Conservation (phyloP, 2,888 invertebrate species). For the Drosophila subquinaria region DNA sequence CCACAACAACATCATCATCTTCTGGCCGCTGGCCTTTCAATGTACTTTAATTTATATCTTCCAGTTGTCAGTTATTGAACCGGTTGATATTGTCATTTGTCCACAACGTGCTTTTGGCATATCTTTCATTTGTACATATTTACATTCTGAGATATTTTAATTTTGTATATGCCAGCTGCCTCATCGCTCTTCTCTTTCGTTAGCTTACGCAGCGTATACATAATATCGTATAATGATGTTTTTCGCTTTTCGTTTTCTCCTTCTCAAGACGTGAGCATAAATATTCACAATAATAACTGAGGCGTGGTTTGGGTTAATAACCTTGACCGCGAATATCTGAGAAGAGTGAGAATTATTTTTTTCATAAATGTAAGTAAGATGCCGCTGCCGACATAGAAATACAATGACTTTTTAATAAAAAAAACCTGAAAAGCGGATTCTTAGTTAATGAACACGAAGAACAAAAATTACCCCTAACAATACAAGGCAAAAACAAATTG, state of each 20-base stretch:
- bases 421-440: neutral
- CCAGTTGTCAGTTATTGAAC: slow-evolving; percentile 73
- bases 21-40: slow-evolving; percentile 64
- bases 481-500: neutral
- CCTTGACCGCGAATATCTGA: slow-evolving; percentile 73
- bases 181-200: slow-evolving; percentile 16
- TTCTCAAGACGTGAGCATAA: slow-evolving; percentile 41
- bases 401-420: neutral
- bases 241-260: slow-evolving; percentile 1
- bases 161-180: slow-evolving; percentile 34
- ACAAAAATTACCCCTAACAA: neutral
- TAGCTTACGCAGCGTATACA: slow-evolving; percentile 59
- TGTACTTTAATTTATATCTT: slow-evolving; percentile 71
- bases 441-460: neutral
- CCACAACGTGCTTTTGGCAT: slow-evolving; percentile 28
- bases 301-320: slow-evolving; percentile 68
- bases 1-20: slow-evolving; percentile 29
- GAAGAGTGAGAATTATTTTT: slow-evolving; percentile 35
- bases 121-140: slow-evolving; percentile 9
- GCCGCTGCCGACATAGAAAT: slow-evolving; percentile 9
- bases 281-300: slow-evolving; percentile 29
- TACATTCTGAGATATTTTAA: slow-evolving; percentile 23
- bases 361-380: slow-evolving; percentile 29
- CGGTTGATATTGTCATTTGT: slow-evolving; percentile 55
- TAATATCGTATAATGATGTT: slow-evolving; percentile 25